Evolutionary conservation across 2,888 invertebrate species (phyloP).

Genomic region (Mamestra brassicae): DNA sequence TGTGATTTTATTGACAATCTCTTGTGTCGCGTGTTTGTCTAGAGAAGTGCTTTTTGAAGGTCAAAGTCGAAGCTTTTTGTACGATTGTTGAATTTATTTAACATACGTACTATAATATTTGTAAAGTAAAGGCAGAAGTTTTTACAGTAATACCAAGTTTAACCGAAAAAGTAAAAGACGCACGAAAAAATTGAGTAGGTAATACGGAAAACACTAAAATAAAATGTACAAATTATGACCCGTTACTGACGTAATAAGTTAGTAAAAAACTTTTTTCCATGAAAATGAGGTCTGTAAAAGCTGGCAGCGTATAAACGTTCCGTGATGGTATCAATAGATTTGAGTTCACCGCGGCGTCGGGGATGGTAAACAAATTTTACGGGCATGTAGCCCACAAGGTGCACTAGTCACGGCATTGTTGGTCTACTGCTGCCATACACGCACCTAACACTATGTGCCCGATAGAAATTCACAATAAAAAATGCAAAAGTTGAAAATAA

Average conservation of each 20-base stretch:
- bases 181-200: neutral
- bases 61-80: conserved; percentile 26
- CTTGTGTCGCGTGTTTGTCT: conserved; percentile 33
- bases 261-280: conserved; percentile 50
- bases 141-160: conserved; percentile 22
- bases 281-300: conserved; percentile 50
- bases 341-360: conserved; percentile 71
- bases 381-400: conserved; percentile 79
- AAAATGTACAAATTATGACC: conserved; percentile 55
- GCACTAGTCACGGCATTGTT: conserved; percentile 83
- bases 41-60: conserved; percentile 38
- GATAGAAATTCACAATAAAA: conserved; percentile 33
- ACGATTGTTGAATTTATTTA: conserved; percentile 7
- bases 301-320: conserved; percentile 60
- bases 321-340: conserved; percentile 77
- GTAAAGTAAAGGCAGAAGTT: conserved; percentile 14
- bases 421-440: conserved; percentile 80
- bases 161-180: conserved; percentile 18
- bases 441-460: conserved; percentile 80
- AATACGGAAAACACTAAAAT: conserved; percentile 47
- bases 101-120: conserved; percentile 21
- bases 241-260: conserved; percentile 45
- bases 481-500: neutral
- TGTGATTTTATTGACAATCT: conserved; percentile 45
- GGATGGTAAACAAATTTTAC: conserved; percentile 84